Base-by-base conservation (phyloP, 2,797 vertebrate species). In the Sciaenops ocellatus region DNA sequence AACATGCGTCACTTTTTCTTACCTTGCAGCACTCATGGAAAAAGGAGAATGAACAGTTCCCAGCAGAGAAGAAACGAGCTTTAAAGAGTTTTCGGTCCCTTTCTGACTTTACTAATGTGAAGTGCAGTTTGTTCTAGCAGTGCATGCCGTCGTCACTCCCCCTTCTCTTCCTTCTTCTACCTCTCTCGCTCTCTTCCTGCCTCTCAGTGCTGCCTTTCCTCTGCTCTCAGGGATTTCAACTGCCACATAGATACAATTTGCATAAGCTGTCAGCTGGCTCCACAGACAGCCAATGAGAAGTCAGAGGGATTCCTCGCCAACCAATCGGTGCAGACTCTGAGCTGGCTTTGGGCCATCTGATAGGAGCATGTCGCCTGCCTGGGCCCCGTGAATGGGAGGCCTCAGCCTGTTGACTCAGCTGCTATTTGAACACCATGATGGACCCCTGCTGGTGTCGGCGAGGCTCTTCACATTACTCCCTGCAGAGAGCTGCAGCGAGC, bases 21-120 rank as follows among this genome's bases (percentile, higher is more conserved):
- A 95, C 94, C 94, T 94, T 61, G 94, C 79, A 46, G 94, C 92
- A 89, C 93, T 94, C 92, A 94, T 94, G 67, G 68, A 69, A 67
- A 0, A 69, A 74, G 26, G n/a, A 18, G 2, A 24, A 17, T 0
- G 0, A 26, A 8, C 6, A 0, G 52, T 1, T 70, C 70, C 51
- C 0, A 18, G 26, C 9, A 61, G 41, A 42, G 18, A 42, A 17
- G 4, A 51, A 24, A 16, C 6, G 8, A 0, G 0, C 3, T 46
- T 16, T 42, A 13, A 0, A 26, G 28, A 65, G 13, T 2, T 55
- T 55, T 61, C 13, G 20, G 10, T 51, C 61, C 42, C 42, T 5
- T 57, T 18, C 30, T 24, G 66, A 57, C 48, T 74, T 48, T 20
- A 24, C 2, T n/a, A 34, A 12, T 63, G 9, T 55, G 15, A 11